Conservation (phyloP, 2,888 invertebrate genomes). For the Osedax fenrisi region DNA sequence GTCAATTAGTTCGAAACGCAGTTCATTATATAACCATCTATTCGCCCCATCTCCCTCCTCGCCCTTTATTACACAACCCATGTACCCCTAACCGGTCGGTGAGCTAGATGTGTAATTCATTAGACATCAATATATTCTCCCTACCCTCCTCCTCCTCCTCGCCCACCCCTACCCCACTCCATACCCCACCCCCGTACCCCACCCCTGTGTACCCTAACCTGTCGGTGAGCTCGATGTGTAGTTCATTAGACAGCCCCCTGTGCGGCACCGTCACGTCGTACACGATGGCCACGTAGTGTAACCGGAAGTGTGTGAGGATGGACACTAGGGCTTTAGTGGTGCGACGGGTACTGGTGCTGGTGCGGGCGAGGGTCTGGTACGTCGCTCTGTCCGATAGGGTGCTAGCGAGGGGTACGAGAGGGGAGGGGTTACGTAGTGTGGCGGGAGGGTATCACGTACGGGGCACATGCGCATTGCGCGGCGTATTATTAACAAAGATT, state of each 20-base stretch:
- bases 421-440: not conserved
- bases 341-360: not conserved
- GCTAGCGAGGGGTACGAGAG: not conserved
- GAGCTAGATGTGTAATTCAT: no score
- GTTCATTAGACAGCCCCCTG: not conserved
- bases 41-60: no score
- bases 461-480: no score
- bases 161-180: not conserved
- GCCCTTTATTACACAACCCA: no score
- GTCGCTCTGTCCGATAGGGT: not conserved
- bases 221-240: not conserved
- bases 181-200: no score
- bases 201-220: no score
- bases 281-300: constrained; percentile 16
- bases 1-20: no score
- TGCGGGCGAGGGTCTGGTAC: constrained; percentile 9
- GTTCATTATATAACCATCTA: no score
- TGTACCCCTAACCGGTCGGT: no score
- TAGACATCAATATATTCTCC: no score
- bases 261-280: not conserved
- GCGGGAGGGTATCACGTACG: not conserved
- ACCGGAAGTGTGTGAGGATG: constrained; percentile 2
- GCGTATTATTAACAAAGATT: no score
- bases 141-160: no score
- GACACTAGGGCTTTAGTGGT: not conserved